Base-by-base conservation (phyloP, 2,888 invertebrate genomes). In the Dynastes hyllus region DNA sequence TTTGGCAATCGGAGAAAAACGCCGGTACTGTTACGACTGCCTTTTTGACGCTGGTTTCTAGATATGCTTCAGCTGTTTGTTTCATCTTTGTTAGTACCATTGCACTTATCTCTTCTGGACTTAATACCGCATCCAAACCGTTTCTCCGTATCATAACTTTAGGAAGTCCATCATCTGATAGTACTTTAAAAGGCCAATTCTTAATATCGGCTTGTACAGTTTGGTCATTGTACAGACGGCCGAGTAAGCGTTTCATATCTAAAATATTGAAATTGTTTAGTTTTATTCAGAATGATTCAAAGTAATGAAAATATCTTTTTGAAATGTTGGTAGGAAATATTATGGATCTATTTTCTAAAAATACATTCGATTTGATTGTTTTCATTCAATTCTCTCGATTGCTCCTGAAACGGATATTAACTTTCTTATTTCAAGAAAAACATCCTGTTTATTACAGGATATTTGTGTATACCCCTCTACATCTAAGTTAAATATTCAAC, bases 11-110 rank as follows among this genome's bases (percentile, higher is more conserved):
- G 79, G 82, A 84, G 65, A 85, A 85, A 80, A 84, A 83, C 0
- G 85, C 85, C 2, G 85, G 85, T n/a, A 85, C 85, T 1, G 85
- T 85, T 45, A 85, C 81, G n/a, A 85, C 84, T 29, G 82, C 84
- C 70, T 81, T 83, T n/a, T 51, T 78, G 2, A 84, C 80, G 8
- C 27, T 55, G 22, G 79, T 13, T 2, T 81, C 81, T 6, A 84
- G 65, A 50, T 81, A 78, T 22, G 55, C 50, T 71, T 83, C 81
- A 9, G 81, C 81, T 22, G 79, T 70, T 11, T 55, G 51, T 75
- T 83, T 85, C 45, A 85, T 55, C 66, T 81, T 81, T 40, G 61
- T 61, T n/a, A 85, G 78, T 40, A 84, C 66, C 63, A 79, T 80
- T 3, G 83, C 80, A 77, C 84, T 83, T 2, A 85, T 79, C 63